phyloP scores from a whole-genome alignment of 2,888 invertebrate genomes.

The Rhaphigaster nebulosa region DNA sequence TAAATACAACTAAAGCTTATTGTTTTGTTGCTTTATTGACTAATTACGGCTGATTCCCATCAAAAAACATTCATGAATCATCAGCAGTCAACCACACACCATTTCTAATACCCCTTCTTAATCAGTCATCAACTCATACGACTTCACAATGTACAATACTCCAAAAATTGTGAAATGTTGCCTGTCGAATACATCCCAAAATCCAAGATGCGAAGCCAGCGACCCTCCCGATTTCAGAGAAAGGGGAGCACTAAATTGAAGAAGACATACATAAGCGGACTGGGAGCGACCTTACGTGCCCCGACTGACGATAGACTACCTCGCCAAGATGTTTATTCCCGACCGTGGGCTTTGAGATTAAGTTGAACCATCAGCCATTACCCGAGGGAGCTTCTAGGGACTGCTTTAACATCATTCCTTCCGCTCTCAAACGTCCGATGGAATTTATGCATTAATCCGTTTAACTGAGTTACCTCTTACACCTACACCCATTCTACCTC shows the following conservation, averaged over 20 bases:
- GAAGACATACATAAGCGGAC: constrained; percentile 23
- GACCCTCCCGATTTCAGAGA: not conserved
- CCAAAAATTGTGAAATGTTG: not conserved
- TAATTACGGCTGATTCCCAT: too few relatives aligned
- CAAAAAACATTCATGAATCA: too few relatives aligned
- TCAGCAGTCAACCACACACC: too few relatives aligned
- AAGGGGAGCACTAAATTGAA: not conserved
- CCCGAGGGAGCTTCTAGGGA: not conserved
- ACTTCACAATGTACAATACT: not conserved
- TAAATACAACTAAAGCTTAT: too few relatives aligned
- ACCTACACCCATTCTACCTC: not conserved
- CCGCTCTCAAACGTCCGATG: not conserved
- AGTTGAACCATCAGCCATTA: not conserved
- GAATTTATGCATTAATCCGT: constrained; percentile 23
- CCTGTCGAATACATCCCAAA: not conserved
- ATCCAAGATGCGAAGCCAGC: not conserved
- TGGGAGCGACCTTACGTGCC: constrained; percentile 7
- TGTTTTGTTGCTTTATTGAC: too few relatives aligned
- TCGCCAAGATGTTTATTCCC: constrained; percentile 13
- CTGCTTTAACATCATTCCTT: not conserved
- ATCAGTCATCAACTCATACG: too few relatives aligned
- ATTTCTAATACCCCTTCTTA: too few relatives aligned
- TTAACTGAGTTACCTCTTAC: constrained; percentile 22
- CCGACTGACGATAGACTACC: not conserved
- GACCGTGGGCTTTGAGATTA: not conserved